Conservation (phyloP, 2,888 invertebrate genomes). For the Ditula angustiorana region DNA sequence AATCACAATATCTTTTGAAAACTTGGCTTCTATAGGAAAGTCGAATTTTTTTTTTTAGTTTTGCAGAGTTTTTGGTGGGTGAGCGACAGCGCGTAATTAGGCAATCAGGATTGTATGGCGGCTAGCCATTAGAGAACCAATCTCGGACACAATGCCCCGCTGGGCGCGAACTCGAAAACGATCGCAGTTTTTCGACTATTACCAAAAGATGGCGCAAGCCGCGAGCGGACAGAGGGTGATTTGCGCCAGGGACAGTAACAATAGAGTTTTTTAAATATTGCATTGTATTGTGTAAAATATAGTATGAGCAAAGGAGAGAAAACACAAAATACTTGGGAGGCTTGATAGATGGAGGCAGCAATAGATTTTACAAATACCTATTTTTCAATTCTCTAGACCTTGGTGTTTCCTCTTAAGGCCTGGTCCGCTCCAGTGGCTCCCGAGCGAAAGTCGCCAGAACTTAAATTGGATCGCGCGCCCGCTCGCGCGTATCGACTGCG, state of each 20-base stretch:
- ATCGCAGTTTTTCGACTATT: conserved; percentile 24
- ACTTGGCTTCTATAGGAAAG: background rate
- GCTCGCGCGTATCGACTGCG: conserved; percentile 33
- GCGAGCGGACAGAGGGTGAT: background rate
- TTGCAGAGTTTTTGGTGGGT: background rate
- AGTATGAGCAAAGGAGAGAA: no score
- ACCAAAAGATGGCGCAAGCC: background rate
- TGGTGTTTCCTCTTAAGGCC: background rate
- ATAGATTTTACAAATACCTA: no score
- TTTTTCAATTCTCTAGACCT: no score
- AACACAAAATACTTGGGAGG: no score
- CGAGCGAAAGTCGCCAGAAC: conserved; percentile 62
- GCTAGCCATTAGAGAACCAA: conserved; percentile 3
- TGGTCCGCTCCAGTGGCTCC: background rate
- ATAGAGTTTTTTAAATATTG: background rate
- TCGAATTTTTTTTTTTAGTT: background rate
- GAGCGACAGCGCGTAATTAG: conserved; percentile 28
- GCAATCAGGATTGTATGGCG: conserved; percentile 19
- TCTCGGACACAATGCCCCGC: conserved; percentile 23
- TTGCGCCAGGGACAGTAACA: no score
- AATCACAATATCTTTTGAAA: background rate
- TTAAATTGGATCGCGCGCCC: conserved; percentile 68
- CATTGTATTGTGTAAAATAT: no score
- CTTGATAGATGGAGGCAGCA: no score
- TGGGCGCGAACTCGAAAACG: background rate